These are phyloP conservation scores for Rhipidura dahli DNA, from an alignment of 2,113 vertebrate species.

Conservation along the genomic window DNA sequence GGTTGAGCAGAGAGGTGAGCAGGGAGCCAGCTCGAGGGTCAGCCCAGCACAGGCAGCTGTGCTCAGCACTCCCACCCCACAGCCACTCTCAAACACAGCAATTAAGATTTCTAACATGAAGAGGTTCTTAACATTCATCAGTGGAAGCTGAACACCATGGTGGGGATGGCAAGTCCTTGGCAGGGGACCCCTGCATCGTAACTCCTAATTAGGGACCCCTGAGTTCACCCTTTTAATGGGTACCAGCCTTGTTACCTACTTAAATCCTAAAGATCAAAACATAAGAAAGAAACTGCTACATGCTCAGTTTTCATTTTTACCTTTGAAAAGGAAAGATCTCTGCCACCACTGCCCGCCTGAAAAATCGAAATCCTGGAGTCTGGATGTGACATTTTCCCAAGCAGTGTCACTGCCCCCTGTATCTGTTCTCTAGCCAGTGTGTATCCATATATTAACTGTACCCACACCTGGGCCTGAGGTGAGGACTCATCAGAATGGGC, in stretches of 20 bases:
- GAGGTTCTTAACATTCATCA: neutral
- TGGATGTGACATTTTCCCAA: neutral
- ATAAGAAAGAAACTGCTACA: neutral
- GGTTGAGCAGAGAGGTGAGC: neutral
- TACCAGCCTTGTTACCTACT: neutral
- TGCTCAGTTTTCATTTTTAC: neutral
- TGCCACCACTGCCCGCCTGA: neutral
- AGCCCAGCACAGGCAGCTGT: neutral
- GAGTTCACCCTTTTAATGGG: neutral
- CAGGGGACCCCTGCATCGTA: neutral
- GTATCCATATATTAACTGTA: neutral
- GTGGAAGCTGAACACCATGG: neutral
- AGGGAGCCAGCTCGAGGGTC: neutral
- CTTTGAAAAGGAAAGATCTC: neutral
- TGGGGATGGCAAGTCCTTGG: neutral
- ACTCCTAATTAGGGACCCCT: neutral
- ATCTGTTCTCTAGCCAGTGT: neutral
- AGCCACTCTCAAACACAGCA: neutral
- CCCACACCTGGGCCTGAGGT: neutral
- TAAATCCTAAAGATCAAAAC: neutral
- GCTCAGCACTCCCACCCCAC: neutral
- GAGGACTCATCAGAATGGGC: neutral
- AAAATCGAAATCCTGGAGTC: neutral
- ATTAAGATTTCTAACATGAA: neutral
- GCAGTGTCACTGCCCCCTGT: neutral